A percentile compares a stretch with the other conserved stretches of the same genome.
phyloP scores from a whole-genome alignment of 2,888 invertebrate genomes.

The Diabrotica balteata region DNA sequence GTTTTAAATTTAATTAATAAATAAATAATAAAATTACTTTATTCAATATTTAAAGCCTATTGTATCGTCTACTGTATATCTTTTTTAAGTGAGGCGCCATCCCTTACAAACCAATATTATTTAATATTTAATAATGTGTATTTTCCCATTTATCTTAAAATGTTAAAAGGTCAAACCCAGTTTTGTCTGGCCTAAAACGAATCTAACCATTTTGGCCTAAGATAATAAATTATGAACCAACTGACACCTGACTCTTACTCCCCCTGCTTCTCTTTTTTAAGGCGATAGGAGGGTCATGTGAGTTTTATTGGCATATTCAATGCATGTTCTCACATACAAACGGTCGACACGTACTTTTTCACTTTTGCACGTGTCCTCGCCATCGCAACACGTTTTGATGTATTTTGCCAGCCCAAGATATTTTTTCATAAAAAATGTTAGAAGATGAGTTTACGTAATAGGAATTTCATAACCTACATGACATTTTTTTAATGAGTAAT shows the following conservation, averaged over 20 bases:
- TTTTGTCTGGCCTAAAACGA: no score
- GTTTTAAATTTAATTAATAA: no score
- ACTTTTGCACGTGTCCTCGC: constrained; percentile 26
- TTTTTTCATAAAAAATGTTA: constrained; percentile 6
- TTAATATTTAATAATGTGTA: no score
- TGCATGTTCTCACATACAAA: constrained; percentile 34
- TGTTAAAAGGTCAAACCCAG: no score
- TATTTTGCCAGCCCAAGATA: not conserved
- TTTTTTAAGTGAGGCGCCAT: no score
- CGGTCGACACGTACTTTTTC: constrained; percentile 26
- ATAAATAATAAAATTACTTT: no score
- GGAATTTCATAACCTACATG: constrained; percentile 6
- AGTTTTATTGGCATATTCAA: constrained; percentile 44
- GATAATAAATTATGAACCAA: constrained; percentile 12
- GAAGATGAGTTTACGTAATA: constrained; percentile 6
- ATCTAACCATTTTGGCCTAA: not conserved
- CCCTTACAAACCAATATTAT: no score
- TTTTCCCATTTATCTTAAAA: no score
- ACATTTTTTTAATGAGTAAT: not conserved
- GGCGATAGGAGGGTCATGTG: constrained; percentile 38
- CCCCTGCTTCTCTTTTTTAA: constrained; percentile 32
- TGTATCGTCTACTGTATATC: no score
- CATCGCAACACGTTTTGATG: constrained; percentile 13
- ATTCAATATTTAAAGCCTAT: no score
- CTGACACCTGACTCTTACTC: constrained; percentile 2